Evolutionary conservation across 2,113 vertebrate genomes (phyloP).

Genomic region (Seriola quinqueradiata): DNA sequence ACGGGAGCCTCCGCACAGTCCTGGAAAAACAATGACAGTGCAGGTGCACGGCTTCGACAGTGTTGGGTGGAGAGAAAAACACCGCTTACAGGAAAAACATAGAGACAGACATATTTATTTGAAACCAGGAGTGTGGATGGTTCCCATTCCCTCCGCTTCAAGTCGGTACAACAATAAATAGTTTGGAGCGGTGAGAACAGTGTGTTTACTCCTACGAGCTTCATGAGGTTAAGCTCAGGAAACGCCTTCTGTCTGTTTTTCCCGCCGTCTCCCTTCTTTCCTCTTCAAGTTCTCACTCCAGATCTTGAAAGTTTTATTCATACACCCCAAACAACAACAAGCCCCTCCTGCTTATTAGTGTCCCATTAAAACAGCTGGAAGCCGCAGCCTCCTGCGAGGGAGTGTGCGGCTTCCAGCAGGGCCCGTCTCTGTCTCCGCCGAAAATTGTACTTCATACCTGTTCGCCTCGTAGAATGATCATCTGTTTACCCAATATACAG

Average conservation of each 20-base stretch:
- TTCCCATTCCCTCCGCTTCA: background rate
- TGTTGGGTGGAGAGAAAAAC: conserved; percentile 19
- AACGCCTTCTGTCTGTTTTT: background rate
- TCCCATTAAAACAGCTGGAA: conserved; percentile 51
- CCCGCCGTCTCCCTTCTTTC: background rate
- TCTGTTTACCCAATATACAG: conserved; percentile 51
- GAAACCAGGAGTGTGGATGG: conserved; percentile 10
- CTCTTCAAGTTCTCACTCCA: background rate
- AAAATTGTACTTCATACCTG: conserved; percentile 36
- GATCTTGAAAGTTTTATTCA: background rate
- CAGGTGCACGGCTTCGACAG: conserved; percentile 54
- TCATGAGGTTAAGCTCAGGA: conserved; percentile 28
- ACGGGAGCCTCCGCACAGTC: conserved; percentile 44
- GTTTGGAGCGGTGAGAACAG: conserved; percentile 25
- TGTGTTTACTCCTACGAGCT: conserved; percentile 20
- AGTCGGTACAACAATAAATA: background rate
- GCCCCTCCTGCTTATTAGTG: conserved; percentile 11
- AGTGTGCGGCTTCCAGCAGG: background rate
- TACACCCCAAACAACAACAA: conserved; percentile 13
- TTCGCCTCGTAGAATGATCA: conserved; percentile 33
- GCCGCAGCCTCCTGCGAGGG: conserved; percentile 12
- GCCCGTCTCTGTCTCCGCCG: conserved; percentile 19
- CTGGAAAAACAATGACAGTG: conserved; percentile 49
- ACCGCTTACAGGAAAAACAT: conserved; percentile 12
- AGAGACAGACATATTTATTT: conserved; percentile 29